Percentiles rank a stretch among this genome's conserved stretches.
phyloP scores from a whole-genome alignment of 2,113 vertebrate species.

The Chlorodrepanis virens region DNA sequence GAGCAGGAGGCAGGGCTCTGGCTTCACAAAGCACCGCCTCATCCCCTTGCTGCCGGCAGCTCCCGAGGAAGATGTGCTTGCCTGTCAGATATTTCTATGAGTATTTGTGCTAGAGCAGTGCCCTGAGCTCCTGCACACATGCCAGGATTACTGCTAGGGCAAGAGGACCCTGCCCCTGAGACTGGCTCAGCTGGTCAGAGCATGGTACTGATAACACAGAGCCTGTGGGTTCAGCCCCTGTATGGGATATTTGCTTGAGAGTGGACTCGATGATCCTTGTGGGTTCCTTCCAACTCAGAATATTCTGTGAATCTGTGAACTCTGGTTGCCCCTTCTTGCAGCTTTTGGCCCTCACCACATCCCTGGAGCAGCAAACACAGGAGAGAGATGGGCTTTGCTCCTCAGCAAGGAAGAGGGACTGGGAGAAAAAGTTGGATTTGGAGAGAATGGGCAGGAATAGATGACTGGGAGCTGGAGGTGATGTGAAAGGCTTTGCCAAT shows the following conservation, averaged over 20 bases:
- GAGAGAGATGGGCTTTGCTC: neutral
- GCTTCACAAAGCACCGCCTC: neutral
- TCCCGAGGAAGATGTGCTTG: neutral
- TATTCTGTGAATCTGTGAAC: neutral
- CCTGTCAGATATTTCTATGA: neutral
- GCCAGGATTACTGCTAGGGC: neutral
- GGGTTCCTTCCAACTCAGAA: neutral
- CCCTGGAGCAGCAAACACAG: neutral
- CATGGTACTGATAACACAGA: neutral
- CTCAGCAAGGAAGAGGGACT: neutral
- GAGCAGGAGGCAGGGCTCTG: neutral
- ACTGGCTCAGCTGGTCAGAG: neutral
- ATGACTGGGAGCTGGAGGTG: neutral
- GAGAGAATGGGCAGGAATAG: neutral
- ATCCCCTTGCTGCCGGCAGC: neutral
- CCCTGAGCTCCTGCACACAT: neutral
- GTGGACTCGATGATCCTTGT: neutral
- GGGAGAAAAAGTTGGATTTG: neutral
- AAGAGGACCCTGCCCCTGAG: neutral
- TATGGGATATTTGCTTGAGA: neutral
- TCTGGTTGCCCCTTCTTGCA: neutral
- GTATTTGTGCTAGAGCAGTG: neutral
- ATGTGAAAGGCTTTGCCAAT: neutral
- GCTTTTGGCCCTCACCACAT: neutral
- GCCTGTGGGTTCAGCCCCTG: neutral